Evolutionary conservation across 2,797 vertebrate genomes (phyloP).

Genomic region (Moxostoma hubbsi): DNA sequence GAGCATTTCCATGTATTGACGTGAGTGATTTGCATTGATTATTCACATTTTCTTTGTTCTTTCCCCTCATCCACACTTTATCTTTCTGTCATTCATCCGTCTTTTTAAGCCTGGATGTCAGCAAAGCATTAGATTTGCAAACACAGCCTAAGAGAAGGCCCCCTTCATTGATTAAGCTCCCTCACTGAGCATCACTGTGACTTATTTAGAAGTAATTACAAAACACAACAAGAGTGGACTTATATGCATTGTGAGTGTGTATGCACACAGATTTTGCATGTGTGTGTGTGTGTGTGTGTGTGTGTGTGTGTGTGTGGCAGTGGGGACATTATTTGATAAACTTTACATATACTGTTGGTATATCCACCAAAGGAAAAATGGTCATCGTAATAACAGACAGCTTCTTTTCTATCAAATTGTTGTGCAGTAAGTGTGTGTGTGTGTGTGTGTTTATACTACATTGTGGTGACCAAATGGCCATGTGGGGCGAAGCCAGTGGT

Average conservation of each 20-base stretch:
- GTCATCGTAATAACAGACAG: neutral
- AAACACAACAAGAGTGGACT: conserved; percentile 54
- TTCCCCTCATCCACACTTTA: conserved; percentile 32
- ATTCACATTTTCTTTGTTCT: conserved; percentile 13
- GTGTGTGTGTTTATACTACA: too few species aligned
- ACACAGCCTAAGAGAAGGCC: conserved; percentile 48
- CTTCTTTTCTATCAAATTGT: neutral
- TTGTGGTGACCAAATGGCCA: too few species aligned
- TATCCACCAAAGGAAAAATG: neutral
- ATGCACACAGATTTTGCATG: conserved; percentile 10
- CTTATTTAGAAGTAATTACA: conserved; percentile 57
- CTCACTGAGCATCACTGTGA: conserved; percentile 46
- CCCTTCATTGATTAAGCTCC: conserved; percentile 44
- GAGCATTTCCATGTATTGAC: neutral
- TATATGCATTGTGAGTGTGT: conserved; percentile 41
- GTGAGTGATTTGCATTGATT: conserved; percentile 33
- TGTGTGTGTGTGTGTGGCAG: too few species aligned
- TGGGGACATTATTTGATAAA: neutral
- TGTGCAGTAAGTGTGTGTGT: neutral
- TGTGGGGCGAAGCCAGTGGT: too few species aligned
- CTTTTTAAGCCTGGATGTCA: conserved; percentile 51
- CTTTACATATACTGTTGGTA: neutral
- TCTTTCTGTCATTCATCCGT: conserved; percentile 27
- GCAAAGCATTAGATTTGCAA: conserved; percentile 49
- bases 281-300: conserved; percentile 23